Evolutionary conservation across 2,797 vertebrate species (phyloP).

Genomic region (Distichodus sexfasciatus): DNA sequence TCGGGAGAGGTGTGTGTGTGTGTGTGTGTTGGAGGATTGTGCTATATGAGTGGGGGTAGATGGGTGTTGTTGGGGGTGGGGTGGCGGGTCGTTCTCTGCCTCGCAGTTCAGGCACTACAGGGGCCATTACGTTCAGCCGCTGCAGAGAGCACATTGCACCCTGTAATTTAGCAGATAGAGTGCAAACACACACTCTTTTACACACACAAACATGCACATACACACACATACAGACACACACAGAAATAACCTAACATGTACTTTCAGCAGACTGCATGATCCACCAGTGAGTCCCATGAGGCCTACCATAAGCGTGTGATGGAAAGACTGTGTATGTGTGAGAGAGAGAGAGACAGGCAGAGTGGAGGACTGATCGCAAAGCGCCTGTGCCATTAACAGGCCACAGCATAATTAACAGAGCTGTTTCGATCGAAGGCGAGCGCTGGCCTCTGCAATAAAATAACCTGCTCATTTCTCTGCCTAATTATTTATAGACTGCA

Average conservation of each 20-base stretch:
- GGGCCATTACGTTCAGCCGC: slow-evolving; percentile 68
- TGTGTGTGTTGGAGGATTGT: slow-evolving; percentile 30
- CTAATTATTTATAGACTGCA: slow-evolving; percentile 75
- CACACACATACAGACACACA: slow-evolving; percentile 43
- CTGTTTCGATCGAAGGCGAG: slow-evolving; percentile 60
- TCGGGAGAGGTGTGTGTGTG: slow-evolving; percentile 30
- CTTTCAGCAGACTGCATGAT: slow-evolving; percentile 45
- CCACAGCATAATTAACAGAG: slow-evolving; percentile 70
- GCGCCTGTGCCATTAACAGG: slow-evolving; percentile 61
- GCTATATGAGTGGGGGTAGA: slow-evolving; percentile 44
- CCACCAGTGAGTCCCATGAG: slow-evolving; percentile 55
- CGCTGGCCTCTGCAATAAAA: slow-evolving; percentile 63
- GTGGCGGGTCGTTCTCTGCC: slow-evolving; percentile 55
- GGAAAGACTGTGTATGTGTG: slow-evolving; percentile 21
- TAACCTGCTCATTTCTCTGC: slow-evolving; percentile 68
- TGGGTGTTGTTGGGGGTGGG: slow-evolving; percentile 47
- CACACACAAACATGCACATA: slow-evolving; percentile 29
- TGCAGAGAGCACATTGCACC: slow-evolving; percentile 75
- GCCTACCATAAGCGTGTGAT: slow-evolving; percentile 42
- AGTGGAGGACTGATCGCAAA: slow-evolving; percentile 45
- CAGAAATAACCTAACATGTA: slow-evolving; percentile 42
- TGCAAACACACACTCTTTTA: slow-evolving; percentile 54
- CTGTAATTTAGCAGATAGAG: slow-evolving; percentile 70
- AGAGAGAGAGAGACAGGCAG: slow-evolving; percentile 42
- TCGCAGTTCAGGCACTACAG: slow-evolving; percentile 73